Conservation (phyloP, 2,888 invertebrate genomes). For the Diplazon laetatorius region DNA sequence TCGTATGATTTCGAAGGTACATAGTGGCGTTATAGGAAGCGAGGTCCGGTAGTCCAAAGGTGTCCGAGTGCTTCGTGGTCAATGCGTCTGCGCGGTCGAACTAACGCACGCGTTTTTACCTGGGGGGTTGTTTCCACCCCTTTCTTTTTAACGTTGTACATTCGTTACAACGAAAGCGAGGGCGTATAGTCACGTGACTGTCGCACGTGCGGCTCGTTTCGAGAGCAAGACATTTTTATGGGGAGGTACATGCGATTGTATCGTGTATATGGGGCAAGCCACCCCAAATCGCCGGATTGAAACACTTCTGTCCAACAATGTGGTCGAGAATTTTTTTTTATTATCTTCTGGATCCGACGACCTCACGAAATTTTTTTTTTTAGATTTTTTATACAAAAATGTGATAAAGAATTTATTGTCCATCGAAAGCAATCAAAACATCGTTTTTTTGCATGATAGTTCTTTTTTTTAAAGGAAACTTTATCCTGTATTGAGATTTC, state of each 20-base stretch:
- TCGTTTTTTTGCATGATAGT: too few relatives aligned
- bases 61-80: conserved; percentile 75
- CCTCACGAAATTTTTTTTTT: too few relatives aligned
- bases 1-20: conserved; percentile 39
- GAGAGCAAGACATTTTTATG: conserved; percentile 25
- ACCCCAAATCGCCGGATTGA: too few relatives aligned
- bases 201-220: background rate
- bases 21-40: too few relatives aligned
- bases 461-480: too few relatives aligned
- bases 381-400: too few relatives aligned
- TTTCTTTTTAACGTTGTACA: conserved; percentile 68
- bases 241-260: conserved; percentile 21
- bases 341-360: too few relatives aligned
- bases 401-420: too few relatives aligned
- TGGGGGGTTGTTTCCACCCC: conserved; percentile 57
- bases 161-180: conserved; percentile 68
- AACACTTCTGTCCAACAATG: too few relatives aligned
- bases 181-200: conserved; percentile 1
- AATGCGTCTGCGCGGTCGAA: conserved; percentile 69
- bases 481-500: background rate
- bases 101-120: conserved; percentile 56
- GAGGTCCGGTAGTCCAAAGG: conserved; percentile 51
- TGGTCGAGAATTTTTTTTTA: too few relatives aligned
- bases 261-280: too few relatives aligned
- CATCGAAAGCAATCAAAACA: too few relatives aligned